Evolutionary conservation across 2,797 vertebrate species (phyloP), one percentile per base, ranked within the genome.

Genomic region (Hydrophis major): DNA sequence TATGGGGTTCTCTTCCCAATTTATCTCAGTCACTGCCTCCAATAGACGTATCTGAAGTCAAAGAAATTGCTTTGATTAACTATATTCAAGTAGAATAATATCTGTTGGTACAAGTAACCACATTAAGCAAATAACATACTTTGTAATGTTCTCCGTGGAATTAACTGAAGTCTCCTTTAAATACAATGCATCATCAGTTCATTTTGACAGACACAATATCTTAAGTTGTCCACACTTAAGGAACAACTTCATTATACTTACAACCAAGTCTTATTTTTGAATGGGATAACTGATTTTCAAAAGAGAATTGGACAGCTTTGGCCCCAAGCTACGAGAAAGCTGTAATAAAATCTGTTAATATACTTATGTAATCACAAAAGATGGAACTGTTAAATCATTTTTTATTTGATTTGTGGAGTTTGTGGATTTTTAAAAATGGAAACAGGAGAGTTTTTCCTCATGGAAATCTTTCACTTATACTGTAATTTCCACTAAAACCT

Each of bases 1-100:
- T 96, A 95, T 98, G 97, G 96, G 94, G 96, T 98, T 97, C 97
- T 96, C 96, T 97, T 93, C 97, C 97, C 97, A 97, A 95, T 47
- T 93, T 96, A 90, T 95, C 95, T 95, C 94, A 96, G 91, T 91
- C 94, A 89, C 27, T 93, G 95, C 94, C 97, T 74, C 32, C 32
- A 74, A 37, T 32, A 69, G 66, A 16, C 13, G 32, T 69, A 32
- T 74, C n/a, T 97, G 94, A 95, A 96, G 96, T 96, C 96, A 69
- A 69, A 94, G 96, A 96, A 95, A 93, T 96, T 97, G 96, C 95
- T 94, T 96, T 89, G 63, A 97, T 95, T 97, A 97, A 97, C 96
- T 97, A 95, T 32, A 87, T 96, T 97, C 95, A 98, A 97, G 97
- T 97, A 97, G 97, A 97, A 96, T 69, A 97, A 97, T 83, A 96